A percentile compares a stretch with the other conserved stretches of the same genome.
Conservation (phyloP, 2,888 invertebrate species). For the Rotaria macrura region DNA sequence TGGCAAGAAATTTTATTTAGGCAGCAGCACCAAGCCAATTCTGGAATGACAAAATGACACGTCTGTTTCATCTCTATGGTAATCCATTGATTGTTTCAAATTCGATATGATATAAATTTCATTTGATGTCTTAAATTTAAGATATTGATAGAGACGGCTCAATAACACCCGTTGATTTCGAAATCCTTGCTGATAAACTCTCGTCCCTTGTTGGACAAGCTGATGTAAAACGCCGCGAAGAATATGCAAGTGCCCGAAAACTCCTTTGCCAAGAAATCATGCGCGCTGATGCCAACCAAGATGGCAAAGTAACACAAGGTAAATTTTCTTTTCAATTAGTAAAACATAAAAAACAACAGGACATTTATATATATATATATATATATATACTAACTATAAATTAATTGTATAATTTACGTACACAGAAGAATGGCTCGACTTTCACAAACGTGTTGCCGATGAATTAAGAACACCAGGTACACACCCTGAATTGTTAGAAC, state of each 20-base stretch:
- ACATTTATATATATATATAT: too few relatives aligned
- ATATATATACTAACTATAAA: too few relatives aligned
- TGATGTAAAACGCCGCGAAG: not conserved
- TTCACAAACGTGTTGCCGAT: not conserved
- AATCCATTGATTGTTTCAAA: not conserved
- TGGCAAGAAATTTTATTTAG: not conserved
- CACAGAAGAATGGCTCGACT: not conserved
- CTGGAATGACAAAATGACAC: not conserved
- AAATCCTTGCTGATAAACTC: constrained; percentile 17
- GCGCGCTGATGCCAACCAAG: not conserved
- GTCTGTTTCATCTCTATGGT: not conserved
- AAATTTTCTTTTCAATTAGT: not conserved
- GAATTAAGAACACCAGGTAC: not conserved
- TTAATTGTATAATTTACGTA: not conserved
- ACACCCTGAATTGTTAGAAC: not conserved
- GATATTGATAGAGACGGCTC: constrained; percentile 3
- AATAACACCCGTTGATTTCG: not conserved
- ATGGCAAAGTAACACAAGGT: constrained; percentile 16
- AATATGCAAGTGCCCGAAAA: not conserved
- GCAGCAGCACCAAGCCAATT: not conserved
- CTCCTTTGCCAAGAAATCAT: not conserved
- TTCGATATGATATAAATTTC: not conserved
- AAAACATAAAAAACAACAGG: not conserved
- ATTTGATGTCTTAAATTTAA: not conserved
- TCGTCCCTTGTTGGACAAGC: not conserved